A percentile compares a stretch with the other conserved stretches of the same genome.
phyloP scores from a whole-genome alignment of 2,888 invertebrate species.

The Clunio marinus region DNA sequence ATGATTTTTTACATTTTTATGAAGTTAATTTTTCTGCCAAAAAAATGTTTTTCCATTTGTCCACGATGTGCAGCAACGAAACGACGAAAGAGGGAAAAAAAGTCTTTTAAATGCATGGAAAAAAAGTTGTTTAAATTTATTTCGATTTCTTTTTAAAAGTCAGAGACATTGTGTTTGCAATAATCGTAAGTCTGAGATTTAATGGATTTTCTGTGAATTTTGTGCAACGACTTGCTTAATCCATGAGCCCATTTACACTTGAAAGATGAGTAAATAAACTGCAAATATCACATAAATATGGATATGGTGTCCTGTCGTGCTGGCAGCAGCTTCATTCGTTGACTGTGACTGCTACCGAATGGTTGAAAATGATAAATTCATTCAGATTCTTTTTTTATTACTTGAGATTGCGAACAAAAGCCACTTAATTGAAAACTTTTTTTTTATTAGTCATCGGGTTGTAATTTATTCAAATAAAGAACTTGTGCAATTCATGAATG shows the following conservation, averaged over 20 bases:
- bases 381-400: not conserved
- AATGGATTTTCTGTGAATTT: not conserved
- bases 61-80: not conserved
- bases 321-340: not conserved
- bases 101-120: not conserved
- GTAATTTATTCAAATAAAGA: not conserved
- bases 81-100: not conserved
- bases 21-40: conserved; percentile 38
- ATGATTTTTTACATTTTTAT: conserved; percentile 37
- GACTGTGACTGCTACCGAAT: not conserved
- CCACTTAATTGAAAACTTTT: not conserved
- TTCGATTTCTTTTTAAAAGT: conserved; percentile 1
- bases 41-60: conserved; percentile 8
- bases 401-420: not conserved
- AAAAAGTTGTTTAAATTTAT: conserved; percentile 6
- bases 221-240: not conserved
- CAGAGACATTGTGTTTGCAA: not conserved
- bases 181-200: not conserved
- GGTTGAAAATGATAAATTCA: not conserved
- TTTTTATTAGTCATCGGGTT: not conserved
- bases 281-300: conserved; percentile 1
- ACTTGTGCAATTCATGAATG: not conserved
- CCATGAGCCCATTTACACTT: not conserved
- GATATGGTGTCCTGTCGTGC: not conserved
- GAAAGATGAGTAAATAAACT: not conserved